Evolutionary conservation across 2,113 vertebrate species (phyloP).

Genomic region (Gavia stellata): DNA sequence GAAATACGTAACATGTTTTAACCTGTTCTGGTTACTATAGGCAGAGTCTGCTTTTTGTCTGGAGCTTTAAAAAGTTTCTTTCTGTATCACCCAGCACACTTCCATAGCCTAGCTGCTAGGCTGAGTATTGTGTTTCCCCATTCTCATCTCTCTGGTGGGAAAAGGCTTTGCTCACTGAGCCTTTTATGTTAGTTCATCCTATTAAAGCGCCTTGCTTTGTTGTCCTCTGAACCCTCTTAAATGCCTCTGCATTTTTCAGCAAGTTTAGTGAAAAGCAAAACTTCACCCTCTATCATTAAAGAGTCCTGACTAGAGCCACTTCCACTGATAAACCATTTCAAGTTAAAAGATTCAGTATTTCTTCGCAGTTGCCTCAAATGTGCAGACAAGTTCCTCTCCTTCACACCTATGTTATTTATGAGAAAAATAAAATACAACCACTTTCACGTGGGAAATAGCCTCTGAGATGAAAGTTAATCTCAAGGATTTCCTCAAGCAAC

Average conservation of each 20-base stretch:
- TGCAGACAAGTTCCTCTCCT: neutral
- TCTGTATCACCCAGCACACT: neutral
- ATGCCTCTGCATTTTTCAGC: constrained; percentile 41
- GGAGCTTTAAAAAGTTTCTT: neutral
- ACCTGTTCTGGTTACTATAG: neutral
- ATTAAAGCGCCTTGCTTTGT: constrained; percentile 58
- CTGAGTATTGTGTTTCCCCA: neutral
- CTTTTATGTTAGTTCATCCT: constrained; percentile 49
- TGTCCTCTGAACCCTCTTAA: constrained; percentile 41
- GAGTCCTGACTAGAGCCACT: neutral
- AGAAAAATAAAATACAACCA: neutral
- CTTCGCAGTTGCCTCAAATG: neutral
- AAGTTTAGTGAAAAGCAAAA: constrained; percentile 47
- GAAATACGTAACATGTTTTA: neutral
- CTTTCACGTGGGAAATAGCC: neutral
- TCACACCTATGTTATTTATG: neutral
- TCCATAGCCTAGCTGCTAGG: neutral
- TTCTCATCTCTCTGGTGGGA: constrained; percentile 20
- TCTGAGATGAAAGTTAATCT: neutral
- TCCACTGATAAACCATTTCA: neutral
- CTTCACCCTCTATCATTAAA: neutral
- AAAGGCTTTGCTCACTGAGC: constrained; percentile 24
- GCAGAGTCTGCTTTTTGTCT: neutral
- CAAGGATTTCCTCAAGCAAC: neutral
- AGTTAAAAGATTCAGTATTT: neutral